Base-by-base conservation (phyloP, 2,888 invertebrate genomes). In the Abrostola triplasia region DNA sequence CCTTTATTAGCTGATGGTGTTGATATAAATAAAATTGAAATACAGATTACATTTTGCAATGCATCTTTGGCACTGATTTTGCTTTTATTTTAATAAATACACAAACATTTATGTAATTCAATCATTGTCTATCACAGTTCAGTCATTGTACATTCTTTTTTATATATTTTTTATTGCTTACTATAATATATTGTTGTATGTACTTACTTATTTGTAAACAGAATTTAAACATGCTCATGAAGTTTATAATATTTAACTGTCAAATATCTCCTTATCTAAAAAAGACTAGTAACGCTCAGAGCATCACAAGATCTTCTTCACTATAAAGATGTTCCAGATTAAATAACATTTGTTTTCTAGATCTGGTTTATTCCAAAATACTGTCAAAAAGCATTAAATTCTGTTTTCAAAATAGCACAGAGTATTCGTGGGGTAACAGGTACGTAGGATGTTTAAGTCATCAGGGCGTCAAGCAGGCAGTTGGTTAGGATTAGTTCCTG, bases 91-190 rank as follows among this genome's bases (percentile, higher is more conserved):
- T 78, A 82, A 88, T 88, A 88, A 86, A 89, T 88, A 89, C 77
- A 86, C 82, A 87, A 86, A 86, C 83, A 84, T 79, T 86, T 82
- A 82, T 81, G 80, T 86, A 84, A 77, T 78, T 85, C 84, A 83
- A 88, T 88, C 86, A 85, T 76, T 77, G 49, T 86, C 80, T 95
- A 95, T 86, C 95, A 95, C 84, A 95, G 95, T 90, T 95, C 95
- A 90, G 88, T 88, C 87, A 72, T 85, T 86, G 81, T 86, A 84
- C 76, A 80, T 66, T 73, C 87, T 84, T 89, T 92, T 93, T 92
- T 91, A 81, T 90, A 68, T 79, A 69, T 88, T 93, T 91, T 89
- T 84, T 80, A 77, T 87, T 92, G 90, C 90, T 88, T 88, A 83
- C 67, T 71, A 67, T 68, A 73, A 54, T 69, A 77, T 64, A 68